A percentile compares a stretch with the other conserved stretches of the same genome.
Conservation (phyloP, 2,888 invertebrate species). For the Hedychridium roseum region DNA sequence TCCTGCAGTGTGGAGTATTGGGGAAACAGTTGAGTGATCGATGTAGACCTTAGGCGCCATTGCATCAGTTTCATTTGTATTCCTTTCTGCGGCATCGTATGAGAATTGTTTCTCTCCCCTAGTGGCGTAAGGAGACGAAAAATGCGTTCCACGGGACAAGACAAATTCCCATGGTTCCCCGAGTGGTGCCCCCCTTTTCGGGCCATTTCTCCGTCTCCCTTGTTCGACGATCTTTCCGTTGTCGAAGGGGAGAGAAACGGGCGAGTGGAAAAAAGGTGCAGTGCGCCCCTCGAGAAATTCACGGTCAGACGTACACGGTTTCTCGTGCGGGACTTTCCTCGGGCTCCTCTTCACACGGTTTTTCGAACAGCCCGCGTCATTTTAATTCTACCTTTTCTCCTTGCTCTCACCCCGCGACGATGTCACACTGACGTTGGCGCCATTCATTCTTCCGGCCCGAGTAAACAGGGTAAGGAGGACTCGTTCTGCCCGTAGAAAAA, state of each 20-base stretch:
- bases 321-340: conserved; percentile 33
- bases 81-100: conserved; percentile 1
- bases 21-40: too few species aligned
- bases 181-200: conserved; percentile 3
- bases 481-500: too few species aligned
- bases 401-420: conserved; percentile 17
- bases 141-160: conserved; percentile 19
- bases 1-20: too few species aligned
- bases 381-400: conserved; percentile 15
- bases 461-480: too few species aligned
- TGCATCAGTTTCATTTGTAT: conserved; percentile 4
- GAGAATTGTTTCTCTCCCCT: conserved; percentile 6
- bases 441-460: conserved; percentile 6
- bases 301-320: conserved; percentile 26
- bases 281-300: conserved; percentile 12
- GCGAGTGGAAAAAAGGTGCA: conserved; percentile 24
- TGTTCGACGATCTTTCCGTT: conserved; percentile 17
- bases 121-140: conserved; percentile 4
- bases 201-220: neutral
- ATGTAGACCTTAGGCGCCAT: too few species aligned
- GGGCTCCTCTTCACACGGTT: conserved; percentile 33
- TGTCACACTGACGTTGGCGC: conserved; percentile 13
- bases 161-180: conserved; percentile 32
- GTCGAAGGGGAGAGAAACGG: conserved; percentile 8
- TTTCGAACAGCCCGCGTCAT: conserved; percentile 14